Conservation (phyloP, 2,797 vertebrate species). For the Leuciscus waleckii region DNA sequence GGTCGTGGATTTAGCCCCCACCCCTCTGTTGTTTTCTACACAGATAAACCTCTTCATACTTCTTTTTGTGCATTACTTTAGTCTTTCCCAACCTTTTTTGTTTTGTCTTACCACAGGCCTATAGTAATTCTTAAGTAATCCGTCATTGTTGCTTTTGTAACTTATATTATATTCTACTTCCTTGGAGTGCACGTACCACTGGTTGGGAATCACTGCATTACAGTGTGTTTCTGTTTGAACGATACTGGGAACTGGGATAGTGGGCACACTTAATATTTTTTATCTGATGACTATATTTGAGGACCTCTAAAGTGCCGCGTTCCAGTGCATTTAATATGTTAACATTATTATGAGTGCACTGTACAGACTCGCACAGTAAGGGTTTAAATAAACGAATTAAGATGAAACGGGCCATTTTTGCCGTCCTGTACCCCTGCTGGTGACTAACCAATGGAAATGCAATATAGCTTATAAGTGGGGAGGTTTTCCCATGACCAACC, state of each 20-base stretch:
- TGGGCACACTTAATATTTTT: not conserved
- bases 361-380: slow-evolving; percentile 37
- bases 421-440: slow-evolving; percentile 45
- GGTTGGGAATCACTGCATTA: not conserved
- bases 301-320: slow-evolving; percentile 52
- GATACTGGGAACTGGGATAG: not conserved
- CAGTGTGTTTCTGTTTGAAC: not conserved
- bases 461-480: slow-evolving; percentile 64
- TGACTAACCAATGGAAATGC: slow-evolving; percentile 66
- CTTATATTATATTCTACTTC: not conserved
- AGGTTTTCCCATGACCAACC: slow-evolving; percentile 67
- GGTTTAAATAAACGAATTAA: slow-evolving; percentile 46
- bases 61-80: not conserved
- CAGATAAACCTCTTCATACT: slow-evolving; percentile 29
- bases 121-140: not conserved
- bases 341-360: slow-evolving; percentile 68
- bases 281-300: slow-evolving; percentile 28
- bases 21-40: slow-evolving; percentile 20
- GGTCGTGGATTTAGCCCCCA: slow-evolving; percentile 1
- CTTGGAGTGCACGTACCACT: not conserved
- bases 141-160: not conserved
- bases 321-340: slow-evolving; percentile 66
- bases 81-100: not conserved
- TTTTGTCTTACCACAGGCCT: not conserved
- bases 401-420: slow-evolving; percentile 29